Conservation (phyloP, 2,888 invertebrate species). For the Metalampra italica region DNA sequence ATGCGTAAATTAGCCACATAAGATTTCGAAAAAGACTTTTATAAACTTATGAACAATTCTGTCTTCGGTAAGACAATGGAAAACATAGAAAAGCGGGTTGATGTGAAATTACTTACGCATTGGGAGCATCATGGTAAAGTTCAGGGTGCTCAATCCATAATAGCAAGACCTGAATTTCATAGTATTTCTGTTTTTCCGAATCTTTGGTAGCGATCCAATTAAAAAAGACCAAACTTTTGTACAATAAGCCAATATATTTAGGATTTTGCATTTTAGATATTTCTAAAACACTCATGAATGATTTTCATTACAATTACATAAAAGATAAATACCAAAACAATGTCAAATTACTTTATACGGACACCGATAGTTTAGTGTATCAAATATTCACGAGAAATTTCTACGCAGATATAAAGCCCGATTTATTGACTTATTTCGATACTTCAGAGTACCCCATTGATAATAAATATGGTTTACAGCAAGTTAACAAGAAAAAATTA, state of each 20-base stretch:
- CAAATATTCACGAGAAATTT: conserved; percentile 20
- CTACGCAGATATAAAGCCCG: conserved; percentile 21
- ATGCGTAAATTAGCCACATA: too few relatives aligned
- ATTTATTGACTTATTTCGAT: conserved; percentile 20
- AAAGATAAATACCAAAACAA: conserved; percentile 14
- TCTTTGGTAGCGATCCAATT: conserved; percentile 16
- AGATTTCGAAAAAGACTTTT: conserved; percentile 48
- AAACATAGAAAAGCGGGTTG: conserved; percentile 31
- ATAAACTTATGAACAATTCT: conserved; percentile 46
- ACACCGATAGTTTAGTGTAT: conserved; percentile 26
- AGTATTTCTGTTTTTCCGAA: conserved; percentile 30
- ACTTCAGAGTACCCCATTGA: conserved; percentile 27
- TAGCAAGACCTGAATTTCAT: conserved; percentile 33
- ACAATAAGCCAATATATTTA: conserved; percentile 12
- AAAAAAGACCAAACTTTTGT: conserved; percentile 2
- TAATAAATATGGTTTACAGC: conserved; percentile 26
- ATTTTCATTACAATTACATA: conserved; percentile 21
- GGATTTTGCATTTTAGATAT: conserved; percentile 20
- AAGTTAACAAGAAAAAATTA: conserved; percentile 26
- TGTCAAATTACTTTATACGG: conserved; percentile 18
- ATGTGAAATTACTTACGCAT: conserved; percentile 33
- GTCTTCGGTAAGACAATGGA: too few relatives aligned
- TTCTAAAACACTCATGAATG: too few relatives aligned
- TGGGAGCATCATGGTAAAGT: conserved; percentile 25
- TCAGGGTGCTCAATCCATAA: conserved; percentile 22